Percentiles rank a stretch among this genome's conserved stretches.
These are phyloP conservation scores for Agrilus planipennis DNA, from an alignment of 1,140 invertebrate species.

Conservation along the genomic window DNA sequence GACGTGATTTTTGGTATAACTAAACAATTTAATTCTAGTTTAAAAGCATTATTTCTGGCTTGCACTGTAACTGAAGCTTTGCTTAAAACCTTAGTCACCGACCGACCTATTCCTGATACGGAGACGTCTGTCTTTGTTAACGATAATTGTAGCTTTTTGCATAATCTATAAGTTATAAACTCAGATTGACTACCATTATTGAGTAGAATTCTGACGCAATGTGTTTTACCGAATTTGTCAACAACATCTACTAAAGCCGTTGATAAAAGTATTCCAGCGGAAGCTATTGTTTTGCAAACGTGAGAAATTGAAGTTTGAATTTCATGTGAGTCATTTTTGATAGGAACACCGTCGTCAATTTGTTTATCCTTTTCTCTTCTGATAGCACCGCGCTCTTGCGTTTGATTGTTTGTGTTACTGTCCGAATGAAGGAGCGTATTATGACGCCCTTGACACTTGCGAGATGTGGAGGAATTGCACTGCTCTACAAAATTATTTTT, in stretches of 20 bases:
- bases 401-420: too few species aligned
- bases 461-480: neutral
- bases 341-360: too few species aligned
- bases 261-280: conserved; percentile 3
- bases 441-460: neutral
- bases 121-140: neutral
- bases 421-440: too few species aligned
- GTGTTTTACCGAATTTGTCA: neutral
- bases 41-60: neutral
- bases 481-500: neutral
- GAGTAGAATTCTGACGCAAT: neutral
- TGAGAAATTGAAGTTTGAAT: too few species aligned
- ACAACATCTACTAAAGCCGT: conserved; percentile 1
- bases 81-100: neutral
- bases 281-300: neutral
- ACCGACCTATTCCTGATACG: neutral
- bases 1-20: neutral
- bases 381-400: too few species aligned
- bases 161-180: neutral
- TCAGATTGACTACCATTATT: conserved; percentile 4
- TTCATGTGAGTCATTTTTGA: too few species aligned
- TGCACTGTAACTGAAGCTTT: neutral
- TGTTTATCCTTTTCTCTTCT: neutral
- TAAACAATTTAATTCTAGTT: neutral
- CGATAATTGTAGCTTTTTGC: neutral